Percentiles rank a stretch among this genome's conserved stretches.
Conservation (phyloP, 1,140 invertebrate genomes). For the Drosophila ercepeae region DNA sequence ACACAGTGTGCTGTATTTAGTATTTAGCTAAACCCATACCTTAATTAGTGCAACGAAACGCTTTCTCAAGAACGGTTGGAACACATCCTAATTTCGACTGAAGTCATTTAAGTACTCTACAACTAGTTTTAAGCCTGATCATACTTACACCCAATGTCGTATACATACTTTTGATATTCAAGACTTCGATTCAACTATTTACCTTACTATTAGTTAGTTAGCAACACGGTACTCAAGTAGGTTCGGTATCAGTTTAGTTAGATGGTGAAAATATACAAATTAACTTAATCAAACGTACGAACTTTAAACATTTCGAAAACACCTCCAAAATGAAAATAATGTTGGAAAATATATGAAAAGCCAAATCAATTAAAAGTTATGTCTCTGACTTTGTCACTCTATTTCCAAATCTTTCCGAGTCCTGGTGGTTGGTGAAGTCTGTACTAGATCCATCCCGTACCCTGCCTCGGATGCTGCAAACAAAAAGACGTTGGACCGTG, state of each 20-base stretch:
- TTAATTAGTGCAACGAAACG: conserved; percentile 70
- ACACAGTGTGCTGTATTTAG: conserved; percentile 67
- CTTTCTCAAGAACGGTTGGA: conserved; percentile 59
- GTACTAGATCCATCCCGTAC: neutral
- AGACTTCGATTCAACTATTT: conserved; percentile 42
- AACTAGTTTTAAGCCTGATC: conserved; percentile 32
- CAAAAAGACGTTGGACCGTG: neutral
- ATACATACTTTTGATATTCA: conserved; percentile 61
- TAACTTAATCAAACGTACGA: conserved; percentile 24
- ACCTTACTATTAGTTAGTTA: conserved; percentile 53
- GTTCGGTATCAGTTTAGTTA: conserved; percentile 47
- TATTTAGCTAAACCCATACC: conserved; percentile 35
- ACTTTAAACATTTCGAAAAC: conserved; percentile 12
- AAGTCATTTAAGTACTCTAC: conserved; percentile 62
- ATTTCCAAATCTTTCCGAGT: neutral
- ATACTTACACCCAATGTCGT: conserved; percentile 24
- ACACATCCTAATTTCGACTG: conserved; percentile 74
- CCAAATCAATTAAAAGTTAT: neutral
- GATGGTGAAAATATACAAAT: conserved; percentile 38
- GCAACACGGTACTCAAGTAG: conserved; percentile 31
- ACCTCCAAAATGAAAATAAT: conserved; percentile 7
- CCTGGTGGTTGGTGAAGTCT: neutral
- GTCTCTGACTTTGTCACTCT: neutral
- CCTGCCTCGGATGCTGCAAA: conserved; percentile 2
- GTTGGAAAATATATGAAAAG: conserved; percentile 29